Evolutionary conservation across 2,113 vertebrate genomes (phyloP).

Genomic region (Solea senegalensis): DNA sequence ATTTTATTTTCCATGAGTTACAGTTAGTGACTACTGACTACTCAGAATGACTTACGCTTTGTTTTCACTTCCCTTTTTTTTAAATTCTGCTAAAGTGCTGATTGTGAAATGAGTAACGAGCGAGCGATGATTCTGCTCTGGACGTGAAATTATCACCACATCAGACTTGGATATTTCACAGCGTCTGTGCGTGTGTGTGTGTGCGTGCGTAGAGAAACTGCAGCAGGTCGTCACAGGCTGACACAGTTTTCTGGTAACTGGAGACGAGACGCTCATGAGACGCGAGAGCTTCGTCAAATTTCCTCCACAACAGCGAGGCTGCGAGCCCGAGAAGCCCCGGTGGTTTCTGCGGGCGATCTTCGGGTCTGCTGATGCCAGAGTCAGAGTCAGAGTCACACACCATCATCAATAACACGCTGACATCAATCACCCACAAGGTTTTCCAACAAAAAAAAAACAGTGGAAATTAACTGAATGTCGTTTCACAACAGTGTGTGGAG

Average conservation of each 20-base stretch:
- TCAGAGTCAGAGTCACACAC: constrained; percentile 61
- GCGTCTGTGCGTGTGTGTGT: constrained; percentile 1
- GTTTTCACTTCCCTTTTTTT: constrained; percentile 71
- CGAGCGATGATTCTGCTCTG: constrained; percentile 38
- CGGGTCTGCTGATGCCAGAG: constrained; percentile 61
- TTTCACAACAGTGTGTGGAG: constrained; percentile 48
- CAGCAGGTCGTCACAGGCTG: constrained; percentile 32
- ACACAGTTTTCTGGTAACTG: constrained; percentile 73
- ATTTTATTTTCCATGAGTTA: constrained; percentile 55
- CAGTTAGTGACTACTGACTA: constrained; percentile 64
- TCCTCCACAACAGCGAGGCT: constrained; percentile 38
- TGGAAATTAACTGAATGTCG: constrained; percentile 71
- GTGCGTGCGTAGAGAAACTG: constrained; percentile 51
- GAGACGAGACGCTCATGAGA: constrained; percentile 56
- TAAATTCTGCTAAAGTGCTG: constrained; percentile 26
- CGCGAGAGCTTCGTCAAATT: constrained; percentile 73
- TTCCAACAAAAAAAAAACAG: constrained; percentile 66
- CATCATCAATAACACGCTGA: constrained; percentile 51
- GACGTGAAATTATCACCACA: not conserved
- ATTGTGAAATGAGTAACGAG: constrained; percentile 42
- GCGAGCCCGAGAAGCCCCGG: not conserved
- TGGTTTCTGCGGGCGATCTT: constrained; percentile 76
- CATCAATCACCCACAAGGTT: constrained; percentile 73
- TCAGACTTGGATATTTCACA: constrained; percentile 37
- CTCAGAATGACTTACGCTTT: constrained; percentile 21